phyloP scores from a whole-genome alignment of 2,888 invertebrate species.

The Lordiphosa andalusiaca region DNA sequence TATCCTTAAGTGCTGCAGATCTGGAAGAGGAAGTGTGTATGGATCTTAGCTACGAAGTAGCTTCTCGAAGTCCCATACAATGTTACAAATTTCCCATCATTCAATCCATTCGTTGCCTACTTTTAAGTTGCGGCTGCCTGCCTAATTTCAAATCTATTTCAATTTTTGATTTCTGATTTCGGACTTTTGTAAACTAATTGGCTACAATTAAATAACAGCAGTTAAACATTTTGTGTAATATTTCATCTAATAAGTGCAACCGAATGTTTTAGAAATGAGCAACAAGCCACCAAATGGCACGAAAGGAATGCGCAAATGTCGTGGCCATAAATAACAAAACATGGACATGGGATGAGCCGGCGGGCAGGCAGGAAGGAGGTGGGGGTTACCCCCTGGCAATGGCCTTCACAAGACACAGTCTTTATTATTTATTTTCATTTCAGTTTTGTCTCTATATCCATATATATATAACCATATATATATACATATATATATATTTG shows the following conservation, averaged over 20 bases:
- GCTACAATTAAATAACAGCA: slow-evolving; percentile 63
- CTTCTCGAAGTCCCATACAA: too few species aligned
- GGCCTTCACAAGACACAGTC: slow-evolving; percentile 2
- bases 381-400: slow-evolving; percentile 20
- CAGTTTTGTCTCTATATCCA: not conserved
- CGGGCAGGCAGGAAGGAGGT: slow-evolving; percentile 5
- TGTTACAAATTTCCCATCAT: too few species aligned
- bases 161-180: not conserved
- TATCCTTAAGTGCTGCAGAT: too few species aligned
- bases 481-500: not conserved
- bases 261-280: slow-evolving; percentile 44
- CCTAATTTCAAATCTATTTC: not conserved
- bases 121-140: too few species aligned
- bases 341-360: not conserved
- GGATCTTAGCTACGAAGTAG: too few species aligned
- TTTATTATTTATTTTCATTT: slow-evolving; percentile 13
- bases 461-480: too few species aligned
- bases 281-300: slow-evolving; percentile 31
- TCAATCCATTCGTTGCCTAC: too few species aligned
- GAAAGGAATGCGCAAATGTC: slow-evolving; percentile 69
- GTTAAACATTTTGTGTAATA: slow-evolving; percentile 57
- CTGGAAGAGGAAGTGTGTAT: too few species aligned
- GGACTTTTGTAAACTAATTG: slow-evolving; percentile 50
- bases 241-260: slow-evolving; percentile 47
- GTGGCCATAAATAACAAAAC: slow-evolving; percentile 63